Evolutionary conservation across 1,140 invertebrate genomes (phyloP).

Genomic region (Drosophila leontia): DNA sequence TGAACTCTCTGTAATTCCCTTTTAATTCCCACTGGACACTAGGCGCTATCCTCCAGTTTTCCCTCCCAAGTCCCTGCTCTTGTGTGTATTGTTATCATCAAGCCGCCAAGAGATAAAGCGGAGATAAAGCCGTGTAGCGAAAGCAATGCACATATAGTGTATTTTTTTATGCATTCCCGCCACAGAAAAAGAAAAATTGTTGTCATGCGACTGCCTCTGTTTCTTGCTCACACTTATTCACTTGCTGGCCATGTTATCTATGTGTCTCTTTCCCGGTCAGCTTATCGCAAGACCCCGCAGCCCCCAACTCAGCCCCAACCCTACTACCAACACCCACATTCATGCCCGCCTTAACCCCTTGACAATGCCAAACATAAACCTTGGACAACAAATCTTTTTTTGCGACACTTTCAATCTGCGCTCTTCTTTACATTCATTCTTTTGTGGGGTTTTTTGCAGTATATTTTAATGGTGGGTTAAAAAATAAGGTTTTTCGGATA

Average conservation of each 20-base stretch:
- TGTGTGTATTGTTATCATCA: slow-evolving; percentile 17
- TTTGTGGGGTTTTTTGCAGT: background rate
- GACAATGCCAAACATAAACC: slow-evolving; percentile 45
- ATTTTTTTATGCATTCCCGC: slow-evolving; percentile 27
- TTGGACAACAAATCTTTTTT: slow-evolving; percentile 54
- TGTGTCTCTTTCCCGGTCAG: slow-evolving; percentile 29
- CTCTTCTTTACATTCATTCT: background rate
- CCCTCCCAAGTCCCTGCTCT: background rate
- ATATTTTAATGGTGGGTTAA: background rate
- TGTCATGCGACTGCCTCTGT: slow-evolving; percentile 20
- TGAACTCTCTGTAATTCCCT: slow-evolving; percentile 21
- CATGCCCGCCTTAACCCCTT: slow-evolving; percentile 15
- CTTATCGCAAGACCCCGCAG: slow-evolving; percentile 28
- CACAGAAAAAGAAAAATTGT: slow-evolving; percentile 18
- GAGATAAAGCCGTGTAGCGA: slow-evolving; percentile 18
- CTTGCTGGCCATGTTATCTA: slow-evolving; percentile 1
- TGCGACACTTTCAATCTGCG: slow-evolving; percentile 21
- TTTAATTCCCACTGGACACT: slow-evolving; percentile 23
- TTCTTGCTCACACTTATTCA: background rate
- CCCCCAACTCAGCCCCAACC: background rate
- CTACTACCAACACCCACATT: background rate
- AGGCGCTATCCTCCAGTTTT: background rate
- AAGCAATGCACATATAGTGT: slow-evolving; percentile 31
- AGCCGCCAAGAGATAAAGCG: slow-evolving; percentile 18
- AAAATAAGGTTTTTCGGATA: background rate